These are phyloP conservation scores for Caracal caracal DNA, from an alignment of 2,113 vertebrate species.

Conservation along the genomic window DNA sequence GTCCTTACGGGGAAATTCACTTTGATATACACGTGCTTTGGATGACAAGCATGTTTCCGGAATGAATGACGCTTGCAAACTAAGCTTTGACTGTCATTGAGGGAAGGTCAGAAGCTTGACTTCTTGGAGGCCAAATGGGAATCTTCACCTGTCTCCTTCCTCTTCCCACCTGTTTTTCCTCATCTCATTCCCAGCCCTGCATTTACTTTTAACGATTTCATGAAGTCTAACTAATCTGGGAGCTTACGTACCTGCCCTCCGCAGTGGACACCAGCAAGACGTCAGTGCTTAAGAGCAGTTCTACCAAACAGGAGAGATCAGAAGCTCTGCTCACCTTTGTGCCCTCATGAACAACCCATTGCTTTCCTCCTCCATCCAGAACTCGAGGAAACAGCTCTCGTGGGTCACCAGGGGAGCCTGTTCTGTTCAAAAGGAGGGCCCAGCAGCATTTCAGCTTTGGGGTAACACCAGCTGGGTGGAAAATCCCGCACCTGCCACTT, in stretches of 20 bases:
- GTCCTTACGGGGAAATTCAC: no score
- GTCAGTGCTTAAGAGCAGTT: neutral
- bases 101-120: neutral
- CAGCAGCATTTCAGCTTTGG: neutral
- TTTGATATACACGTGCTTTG: no score
- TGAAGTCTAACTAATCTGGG: neutral
- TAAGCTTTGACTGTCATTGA: neutral
- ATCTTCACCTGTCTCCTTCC: neutral
- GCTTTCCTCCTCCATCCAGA: neutral
- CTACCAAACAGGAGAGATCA: neutral
- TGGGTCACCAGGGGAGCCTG: accelerated
- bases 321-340: neutral
- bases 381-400: neutral
- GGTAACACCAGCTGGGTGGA: neutral
- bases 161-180: neutral
- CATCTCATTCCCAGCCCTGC: neutral
- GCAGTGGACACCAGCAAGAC: neutral
- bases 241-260: neutral
- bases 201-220: neutral
- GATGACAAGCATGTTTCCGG: no score
- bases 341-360: neutral
- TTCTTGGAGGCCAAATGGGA: neutral
- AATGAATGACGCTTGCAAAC: no score
- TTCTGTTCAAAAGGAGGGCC: neutral
- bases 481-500: neutral